Conservation (phyloP, 2,888 invertebrate species). For the Tetranychus truncatus region DNA sequence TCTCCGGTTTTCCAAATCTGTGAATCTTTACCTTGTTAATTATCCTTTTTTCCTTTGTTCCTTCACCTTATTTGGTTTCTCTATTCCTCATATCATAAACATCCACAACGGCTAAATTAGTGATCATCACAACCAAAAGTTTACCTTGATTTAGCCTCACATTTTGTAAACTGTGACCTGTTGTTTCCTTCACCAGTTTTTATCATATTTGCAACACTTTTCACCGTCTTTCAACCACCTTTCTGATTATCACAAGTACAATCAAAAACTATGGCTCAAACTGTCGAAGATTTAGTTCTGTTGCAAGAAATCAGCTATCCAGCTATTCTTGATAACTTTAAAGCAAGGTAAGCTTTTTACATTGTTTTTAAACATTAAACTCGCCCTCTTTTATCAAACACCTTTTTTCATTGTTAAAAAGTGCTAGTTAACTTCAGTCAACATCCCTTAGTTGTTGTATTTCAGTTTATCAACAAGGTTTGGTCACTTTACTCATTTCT, state of each 20-base stretch:
- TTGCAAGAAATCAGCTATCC: not conserved
- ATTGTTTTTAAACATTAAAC: too few species aligned
- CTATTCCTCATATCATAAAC: not conserved
- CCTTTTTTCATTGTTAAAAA: too few species aligned
- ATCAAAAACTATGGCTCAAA: not conserved
- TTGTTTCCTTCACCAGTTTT: not conserved
- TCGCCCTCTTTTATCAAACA: too few species aligned
- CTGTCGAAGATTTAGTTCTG: not conserved
- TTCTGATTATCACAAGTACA: not conserved
- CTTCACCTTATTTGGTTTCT: not conserved
- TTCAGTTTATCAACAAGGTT: too few species aligned
- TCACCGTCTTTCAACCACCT: not conserved
- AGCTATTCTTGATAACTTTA: not conserved
- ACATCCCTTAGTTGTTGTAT: too few species aligned
- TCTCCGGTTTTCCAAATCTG: not conserved
- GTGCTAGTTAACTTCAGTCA: too few species aligned
- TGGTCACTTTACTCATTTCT: too few species aligned
- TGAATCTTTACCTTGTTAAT: not conserved
- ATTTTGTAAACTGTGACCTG: too few species aligned
- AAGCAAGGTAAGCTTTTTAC: not conserved
- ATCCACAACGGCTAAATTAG: not conserved
- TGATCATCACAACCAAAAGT: not conserved
- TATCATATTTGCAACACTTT: not conserved
- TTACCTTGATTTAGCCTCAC: not conserved
- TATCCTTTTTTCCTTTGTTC: not conserved